A percentile compares a stretch with the other conserved stretches of the same genome.
Evolutionary conservation across 2,888 invertebrate genomes (phyloP).

Genomic region (Microchrysa polita): DNA sequence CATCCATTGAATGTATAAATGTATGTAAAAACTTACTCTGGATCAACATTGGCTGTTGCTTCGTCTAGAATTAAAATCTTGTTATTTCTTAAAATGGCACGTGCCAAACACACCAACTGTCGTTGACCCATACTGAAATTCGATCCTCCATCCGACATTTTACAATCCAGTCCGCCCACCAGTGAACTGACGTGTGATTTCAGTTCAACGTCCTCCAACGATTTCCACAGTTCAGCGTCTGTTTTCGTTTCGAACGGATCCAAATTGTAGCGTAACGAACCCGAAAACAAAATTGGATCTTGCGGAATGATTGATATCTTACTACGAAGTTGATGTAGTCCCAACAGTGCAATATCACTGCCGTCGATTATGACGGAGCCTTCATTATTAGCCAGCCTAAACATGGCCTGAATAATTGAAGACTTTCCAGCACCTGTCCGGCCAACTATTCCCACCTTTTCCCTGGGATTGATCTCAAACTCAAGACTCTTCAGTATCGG

Average conservation of each 20-base stretch:
- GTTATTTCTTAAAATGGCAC: constrained; percentile 75
- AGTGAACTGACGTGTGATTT: constrained; percentile 60
- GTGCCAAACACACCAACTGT: constrained; percentile 81
- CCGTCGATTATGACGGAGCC: constrained; percentile 46
- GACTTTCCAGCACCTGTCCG: constrained; percentile 85
- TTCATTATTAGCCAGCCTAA: constrained; percentile 44
- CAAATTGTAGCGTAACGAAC: constrained; percentile 72
- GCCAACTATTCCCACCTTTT: constrained; percentile 79
- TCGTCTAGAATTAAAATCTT: constrained; percentile 72
- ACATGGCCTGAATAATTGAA: constrained; percentile 67
- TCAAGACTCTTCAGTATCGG: constrained; percentile 75
- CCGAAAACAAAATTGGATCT: constrained; percentile 75
- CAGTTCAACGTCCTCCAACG: constrained; percentile 72
- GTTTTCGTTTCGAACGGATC: constrained; percentile 75
- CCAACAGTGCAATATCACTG: constrained; percentile 39
- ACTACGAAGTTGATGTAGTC: constrained; percentile 65
- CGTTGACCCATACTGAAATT: constrained; percentile 85
- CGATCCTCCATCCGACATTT: constrained; percentile 76
- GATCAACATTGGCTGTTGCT: constrained; percentile 87
- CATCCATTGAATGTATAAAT: background rate
- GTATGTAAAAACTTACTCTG: constrained; percentile 68
- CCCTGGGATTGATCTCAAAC: constrained; percentile 64
- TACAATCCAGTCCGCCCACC: constrained; percentile 68
- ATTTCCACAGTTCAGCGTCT: constrained; percentile 76
- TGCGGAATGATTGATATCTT: constrained; percentile 74